phyloP scores from a whole-genome alignment of 2,797 vertebrate genomes.

The Squalus acanthias region DNA sequence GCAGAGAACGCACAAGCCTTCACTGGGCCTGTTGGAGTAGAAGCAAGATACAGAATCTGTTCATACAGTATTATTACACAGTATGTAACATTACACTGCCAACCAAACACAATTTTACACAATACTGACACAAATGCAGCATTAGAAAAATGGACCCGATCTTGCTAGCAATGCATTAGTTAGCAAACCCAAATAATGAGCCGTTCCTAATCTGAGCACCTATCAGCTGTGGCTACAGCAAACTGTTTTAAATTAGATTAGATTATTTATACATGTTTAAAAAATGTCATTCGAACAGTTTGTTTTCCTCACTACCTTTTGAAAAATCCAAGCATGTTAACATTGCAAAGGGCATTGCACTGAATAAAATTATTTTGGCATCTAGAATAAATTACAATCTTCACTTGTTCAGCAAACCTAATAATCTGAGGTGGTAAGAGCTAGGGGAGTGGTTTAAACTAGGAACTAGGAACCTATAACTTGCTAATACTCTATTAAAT shows the following conservation, averaged over 20 bases:
- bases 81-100: too few species aligned
- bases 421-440: background rate
- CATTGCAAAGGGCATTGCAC: background rate
- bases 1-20: constrained; percentile 53
- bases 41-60: background rate
- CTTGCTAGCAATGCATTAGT: background rate
- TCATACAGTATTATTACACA: background rate
- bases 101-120: background rate
- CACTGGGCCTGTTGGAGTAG: constrained; percentile 49
- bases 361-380: background rate
- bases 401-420: background rate
- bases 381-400: background rate
- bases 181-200: background rate
- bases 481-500: too few species aligned
- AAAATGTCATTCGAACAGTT: background rate
- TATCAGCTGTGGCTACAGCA: background rate
- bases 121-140: background rate
- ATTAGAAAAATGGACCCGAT: background rate
- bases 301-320: background rate
- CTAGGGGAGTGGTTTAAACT: too few species aligned
- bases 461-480: too few species aligned
- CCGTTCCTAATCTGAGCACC: background rate
- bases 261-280: background rate
- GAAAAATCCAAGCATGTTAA: background rate
- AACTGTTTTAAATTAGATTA: background rate